A percentile compares a stretch with the other conserved stretches of the same genome.
Conservation (phyloP, 1,140 invertebrate genomes). For the Brachionus koreanus region DNA sequence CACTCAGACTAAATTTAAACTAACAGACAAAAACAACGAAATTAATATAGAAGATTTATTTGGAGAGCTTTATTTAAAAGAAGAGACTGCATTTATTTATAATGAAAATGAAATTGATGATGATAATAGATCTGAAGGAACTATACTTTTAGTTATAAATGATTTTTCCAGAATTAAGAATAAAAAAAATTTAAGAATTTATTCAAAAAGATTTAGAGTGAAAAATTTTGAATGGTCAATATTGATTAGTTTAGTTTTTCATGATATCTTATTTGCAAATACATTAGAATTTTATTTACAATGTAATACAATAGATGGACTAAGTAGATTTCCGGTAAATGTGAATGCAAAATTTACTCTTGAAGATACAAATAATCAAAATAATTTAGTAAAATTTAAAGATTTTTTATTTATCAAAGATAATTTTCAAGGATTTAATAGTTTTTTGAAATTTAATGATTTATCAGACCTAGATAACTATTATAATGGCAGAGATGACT, state of each 20-base stretch:
- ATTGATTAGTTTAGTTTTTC: neutral
- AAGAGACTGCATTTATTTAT: neutral
- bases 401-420: neutral
- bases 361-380: neutral
- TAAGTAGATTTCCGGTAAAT: neutral
- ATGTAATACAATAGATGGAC: neutral
- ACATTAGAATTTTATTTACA: neutral
- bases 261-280: neutral
- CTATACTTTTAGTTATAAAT: neutral
- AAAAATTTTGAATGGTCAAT: neutral
- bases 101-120: neutral
- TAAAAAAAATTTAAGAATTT: neutral
- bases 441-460: neutral
- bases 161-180: neutral
- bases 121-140: neutral
- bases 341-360: neutral
- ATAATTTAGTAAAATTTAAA: neutral
- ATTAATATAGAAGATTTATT: neutral
- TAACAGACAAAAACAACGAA: neutral
- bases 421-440: neutral
- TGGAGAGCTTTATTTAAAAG: neutral
- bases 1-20: neutral
- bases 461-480: neutral
- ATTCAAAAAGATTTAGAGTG: neutral
- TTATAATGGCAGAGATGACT: neutral